phyloP scores from a whole-genome alignment of 2,113 vertebrate genomes.

The Rhabdomys dilectus region DNA sequence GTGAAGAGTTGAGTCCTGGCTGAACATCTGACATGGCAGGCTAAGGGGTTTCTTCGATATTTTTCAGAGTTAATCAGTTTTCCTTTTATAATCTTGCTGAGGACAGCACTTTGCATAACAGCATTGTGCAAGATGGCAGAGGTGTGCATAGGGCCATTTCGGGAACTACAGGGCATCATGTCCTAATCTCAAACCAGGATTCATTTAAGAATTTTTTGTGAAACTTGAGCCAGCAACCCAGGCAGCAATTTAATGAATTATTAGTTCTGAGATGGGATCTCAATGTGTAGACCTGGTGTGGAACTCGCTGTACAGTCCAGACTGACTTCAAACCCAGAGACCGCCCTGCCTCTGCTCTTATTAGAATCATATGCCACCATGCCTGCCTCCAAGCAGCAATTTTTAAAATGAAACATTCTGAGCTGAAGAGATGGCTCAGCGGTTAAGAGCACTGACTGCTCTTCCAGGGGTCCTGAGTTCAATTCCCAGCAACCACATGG shows the following conservation, averaged over 20 bases:
- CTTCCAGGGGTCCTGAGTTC: no score
- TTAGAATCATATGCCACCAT: not conserved
- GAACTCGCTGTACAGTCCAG: not conserved
- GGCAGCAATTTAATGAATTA: not conserved
- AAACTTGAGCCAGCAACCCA: not conserved
- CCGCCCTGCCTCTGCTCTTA: not conserved
- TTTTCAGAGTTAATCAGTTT: not conserved
- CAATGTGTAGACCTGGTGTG: not conserved
- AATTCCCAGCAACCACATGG: no score
- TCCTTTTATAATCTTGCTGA: not conserved
- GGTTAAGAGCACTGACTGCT: no score
- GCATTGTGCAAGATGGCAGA: not conserved
- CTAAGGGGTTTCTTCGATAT: not conserved
- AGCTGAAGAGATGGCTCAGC: no score
- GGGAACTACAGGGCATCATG: not conserved
- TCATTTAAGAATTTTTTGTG: not conserved
- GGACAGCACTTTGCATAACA: not conserved
- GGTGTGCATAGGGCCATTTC: not conserved
- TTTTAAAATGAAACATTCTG: not conserved
- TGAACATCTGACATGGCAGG: not conserved
- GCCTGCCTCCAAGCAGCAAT: no score
- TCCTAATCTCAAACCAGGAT: not conserved
- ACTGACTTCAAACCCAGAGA: not conserved
- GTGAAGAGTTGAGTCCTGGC: not conserved
- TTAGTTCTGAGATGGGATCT: not conserved